phyloP scores from a whole-genome alignment of 2,888 invertebrate species.

The Drosophila koepferae region DNA sequence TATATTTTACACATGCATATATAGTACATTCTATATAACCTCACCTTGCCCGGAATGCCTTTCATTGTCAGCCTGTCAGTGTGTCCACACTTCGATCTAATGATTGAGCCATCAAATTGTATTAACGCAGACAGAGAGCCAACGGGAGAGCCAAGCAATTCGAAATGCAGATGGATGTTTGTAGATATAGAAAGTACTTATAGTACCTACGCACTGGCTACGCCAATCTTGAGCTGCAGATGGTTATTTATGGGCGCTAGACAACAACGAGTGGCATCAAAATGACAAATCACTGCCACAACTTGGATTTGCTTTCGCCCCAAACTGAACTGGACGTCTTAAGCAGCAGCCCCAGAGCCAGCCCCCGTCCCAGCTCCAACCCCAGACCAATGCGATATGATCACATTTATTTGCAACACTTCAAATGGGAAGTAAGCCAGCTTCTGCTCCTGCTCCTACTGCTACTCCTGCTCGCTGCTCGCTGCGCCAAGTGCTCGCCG shows the following conservation, averaged over 20 bases:
- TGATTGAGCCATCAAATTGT: neutral
- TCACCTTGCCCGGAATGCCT: neutral
- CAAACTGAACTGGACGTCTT: conserved; percentile 12
- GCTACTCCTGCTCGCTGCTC: neutral
- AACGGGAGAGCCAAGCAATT: neutral
- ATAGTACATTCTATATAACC: neutral
- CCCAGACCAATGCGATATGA: conserved; percentile 54
- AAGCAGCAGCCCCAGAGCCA: neutral
- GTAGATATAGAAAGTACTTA: conserved; percentile 23
- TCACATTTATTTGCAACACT: conserved; percentile 78
- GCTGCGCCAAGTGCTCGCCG: too few species aligned
- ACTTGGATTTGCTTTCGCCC: conserved; percentile 12
- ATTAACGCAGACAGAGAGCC: neutral
- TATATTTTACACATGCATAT: neutral
- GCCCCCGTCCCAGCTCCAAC: neutral
- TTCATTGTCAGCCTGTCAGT: neutral
- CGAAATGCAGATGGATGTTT: conserved; percentile 16
- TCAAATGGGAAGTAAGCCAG: conserved; percentile 23
- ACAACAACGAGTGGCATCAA: conserved; percentile 51
- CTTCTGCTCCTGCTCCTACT: conserved; percentile 1
- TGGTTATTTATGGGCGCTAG: conserved; percentile 66
- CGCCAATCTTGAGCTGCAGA: conserved; percentile 47
- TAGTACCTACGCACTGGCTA: conserved; percentile 11
- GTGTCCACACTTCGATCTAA: conserved; percentile 16
- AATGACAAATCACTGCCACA: conserved; percentile 74